phyloP scores from a whole-genome alignment of 2,113 vertebrate genomes.

The Calidris pygmaea region DNA sequence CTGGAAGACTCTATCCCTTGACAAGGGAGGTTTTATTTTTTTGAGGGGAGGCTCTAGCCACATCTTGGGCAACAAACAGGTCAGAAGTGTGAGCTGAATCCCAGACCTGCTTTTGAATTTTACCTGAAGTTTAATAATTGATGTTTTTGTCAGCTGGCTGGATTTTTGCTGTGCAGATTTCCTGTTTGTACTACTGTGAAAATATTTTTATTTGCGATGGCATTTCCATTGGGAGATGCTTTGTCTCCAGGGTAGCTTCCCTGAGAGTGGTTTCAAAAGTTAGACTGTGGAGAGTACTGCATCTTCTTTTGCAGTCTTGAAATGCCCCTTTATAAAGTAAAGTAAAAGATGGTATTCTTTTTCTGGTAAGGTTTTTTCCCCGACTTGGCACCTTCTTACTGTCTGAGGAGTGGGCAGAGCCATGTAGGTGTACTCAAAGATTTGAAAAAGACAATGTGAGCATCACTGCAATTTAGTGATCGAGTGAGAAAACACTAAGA shows the following conservation, averaged over 20 bases:
- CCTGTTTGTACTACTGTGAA: background rate
- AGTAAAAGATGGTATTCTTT: background rate
- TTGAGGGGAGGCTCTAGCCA: background rate
- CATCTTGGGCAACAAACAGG: background rate
- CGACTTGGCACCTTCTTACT: background rate
- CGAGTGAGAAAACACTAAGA: background rate
- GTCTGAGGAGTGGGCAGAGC: background rate
- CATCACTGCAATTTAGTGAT: background rate
- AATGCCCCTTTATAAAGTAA: background rate
- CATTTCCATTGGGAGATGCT: background rate
- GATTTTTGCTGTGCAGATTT: background rate
- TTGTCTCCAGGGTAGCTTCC: background rate
- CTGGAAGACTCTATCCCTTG: background rate
- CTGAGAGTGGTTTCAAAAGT: background rate
- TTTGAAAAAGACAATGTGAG: background rate
- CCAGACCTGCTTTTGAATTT: background rate
- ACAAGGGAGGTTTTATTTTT: background rate
- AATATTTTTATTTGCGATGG: background rate
- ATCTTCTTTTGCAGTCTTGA: background rate
- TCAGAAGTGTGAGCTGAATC: background rate
- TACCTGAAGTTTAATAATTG: background rate
- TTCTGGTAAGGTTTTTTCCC: background rate
- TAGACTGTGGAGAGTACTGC: background rate
- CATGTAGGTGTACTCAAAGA: background rate
- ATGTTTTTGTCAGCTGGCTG: background rate